Percentiles rank a stretch among this genome's conserved stretches.
Evolutionary conservation across 53 echinoderm and acorn worm genomes (phyloP).

Genomic region (Arbacia lixula): DNA sequence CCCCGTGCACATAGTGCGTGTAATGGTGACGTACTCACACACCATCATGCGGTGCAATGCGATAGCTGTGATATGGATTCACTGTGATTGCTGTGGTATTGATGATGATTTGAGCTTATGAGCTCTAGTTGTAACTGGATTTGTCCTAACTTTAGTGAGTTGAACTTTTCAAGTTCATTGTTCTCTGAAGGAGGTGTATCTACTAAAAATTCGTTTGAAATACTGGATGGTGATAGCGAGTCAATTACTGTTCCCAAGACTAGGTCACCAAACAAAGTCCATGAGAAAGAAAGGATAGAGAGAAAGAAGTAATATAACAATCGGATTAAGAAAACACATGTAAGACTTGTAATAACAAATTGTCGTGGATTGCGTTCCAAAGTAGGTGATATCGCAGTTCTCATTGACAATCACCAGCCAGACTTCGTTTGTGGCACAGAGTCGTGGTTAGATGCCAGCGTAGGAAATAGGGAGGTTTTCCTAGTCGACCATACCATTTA

Average conservation of each 20-base stretch:
- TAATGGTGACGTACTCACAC: conserved; percentile 31
- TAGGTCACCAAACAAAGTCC: background rate
- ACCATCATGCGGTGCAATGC: conserved; percentile 53
- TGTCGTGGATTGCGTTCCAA: background rate
- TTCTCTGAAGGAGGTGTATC: conserved; percentile 35
- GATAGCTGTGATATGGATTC: conserved; percentile 52
- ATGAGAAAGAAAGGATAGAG: background rate
- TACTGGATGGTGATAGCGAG: conserved; percentile 18
- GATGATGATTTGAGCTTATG: conserved; percentile 37
- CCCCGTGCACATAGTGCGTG: no score
- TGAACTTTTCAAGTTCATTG: conserved; percentile 30
- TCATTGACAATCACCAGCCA: background rate
- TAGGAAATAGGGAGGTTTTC: conserved; percentile 31
- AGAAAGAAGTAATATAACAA: background rate
- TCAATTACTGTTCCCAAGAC: background rate
- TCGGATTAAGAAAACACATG: conserved; percentile 24
- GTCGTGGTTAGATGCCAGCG: conserved; percentile 26
- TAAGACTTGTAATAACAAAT: conserved; percentile 3
- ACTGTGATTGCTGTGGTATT: conserved; percentile 34
- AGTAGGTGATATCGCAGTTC: background rate
- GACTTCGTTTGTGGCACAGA: conserved; percentile 41
- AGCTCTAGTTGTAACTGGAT: conserved; percentile 44
- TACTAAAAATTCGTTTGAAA: conserved; percentile 4
- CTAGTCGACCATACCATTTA: background rate
- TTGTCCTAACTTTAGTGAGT: conserved; percentile 24